Conservation (phyloP, 64 coral and sea anemone species). For the Montipora efflorescens region DNA sequence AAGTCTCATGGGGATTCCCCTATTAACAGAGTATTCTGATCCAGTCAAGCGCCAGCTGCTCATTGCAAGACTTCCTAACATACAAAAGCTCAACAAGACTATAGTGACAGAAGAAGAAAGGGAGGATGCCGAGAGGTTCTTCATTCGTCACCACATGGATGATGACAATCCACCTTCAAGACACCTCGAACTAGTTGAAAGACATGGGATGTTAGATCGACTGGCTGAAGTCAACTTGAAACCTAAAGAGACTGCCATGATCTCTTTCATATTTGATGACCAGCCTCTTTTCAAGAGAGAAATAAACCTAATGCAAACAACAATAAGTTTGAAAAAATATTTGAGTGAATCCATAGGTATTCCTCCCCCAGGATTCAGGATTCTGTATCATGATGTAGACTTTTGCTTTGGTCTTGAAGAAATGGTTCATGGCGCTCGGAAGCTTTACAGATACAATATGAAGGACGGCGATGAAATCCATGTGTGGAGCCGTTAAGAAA, state of each 20-base stretch:
- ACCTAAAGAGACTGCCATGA: constrained; percentile 60
- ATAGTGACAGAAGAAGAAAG: constrained; percentile 69
- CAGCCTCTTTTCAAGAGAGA: constrained; percentile 62
- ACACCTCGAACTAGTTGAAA: constrained; percentile 61
- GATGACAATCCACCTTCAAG: constrained; percentile 62
- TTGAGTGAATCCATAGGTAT: constrained; percentile 71
- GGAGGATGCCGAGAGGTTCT: constrained; percentile 88
- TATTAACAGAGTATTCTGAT: constrained; percentile 58
- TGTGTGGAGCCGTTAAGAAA: constrained; percentile 16
- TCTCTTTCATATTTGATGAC: constrained; percentile 77
- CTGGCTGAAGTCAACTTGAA: constrained; percentile 84
- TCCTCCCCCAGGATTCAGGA: constrained; percentile 59
- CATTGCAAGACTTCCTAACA: constrained; percentile 89
- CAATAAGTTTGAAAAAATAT: constrained; percentile 81
- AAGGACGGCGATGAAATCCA: constrained; percentile 81
- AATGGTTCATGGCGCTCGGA: constrained; percentile 35
- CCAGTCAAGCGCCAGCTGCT: constrained; percentile 74
- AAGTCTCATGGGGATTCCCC: constrained; percentile 81
- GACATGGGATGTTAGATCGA: constrained; percentile 71
- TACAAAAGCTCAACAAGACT: constrained; percentile 85
- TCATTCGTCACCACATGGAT: constrained; percentile 84
- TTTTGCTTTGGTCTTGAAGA: constrained; percentile 54
- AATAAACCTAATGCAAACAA: constrained; percentile 77
- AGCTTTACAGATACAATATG: constrained; percentile 53
- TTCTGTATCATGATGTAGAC: constrained; percentile 76